These are phyloP conservation scores for Drosophila vallismaia DNA, from an alignment of 2,888 invertebrate species.

Conservation along the genomic window DNA sequence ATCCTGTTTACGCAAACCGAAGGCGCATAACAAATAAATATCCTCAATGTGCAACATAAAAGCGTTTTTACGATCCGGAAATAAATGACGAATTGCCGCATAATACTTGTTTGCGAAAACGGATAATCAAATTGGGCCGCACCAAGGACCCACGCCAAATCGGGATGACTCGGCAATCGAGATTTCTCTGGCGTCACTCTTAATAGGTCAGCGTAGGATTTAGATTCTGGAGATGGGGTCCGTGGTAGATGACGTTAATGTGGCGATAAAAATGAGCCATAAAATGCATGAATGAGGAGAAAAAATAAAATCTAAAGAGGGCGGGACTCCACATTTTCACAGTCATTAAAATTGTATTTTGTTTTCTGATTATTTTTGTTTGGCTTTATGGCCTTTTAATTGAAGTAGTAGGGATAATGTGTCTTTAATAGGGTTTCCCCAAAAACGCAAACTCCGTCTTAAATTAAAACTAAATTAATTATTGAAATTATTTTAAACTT, in stretches of 20 bases:
- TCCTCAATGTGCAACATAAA: constrained; percentile 66
- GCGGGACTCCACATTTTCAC: no score
- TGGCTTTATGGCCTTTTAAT: not conserved
- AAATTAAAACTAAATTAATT: not conserved
- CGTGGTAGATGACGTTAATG: constrained; percentile 38
- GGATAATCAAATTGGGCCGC: constrained; percentile 41
- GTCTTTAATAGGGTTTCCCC: not conserved
- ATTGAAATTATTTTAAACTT: not conserved
- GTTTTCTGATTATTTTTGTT: not conserved
- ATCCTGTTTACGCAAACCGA: constrained; percentile 57
- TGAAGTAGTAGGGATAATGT: not conserved
- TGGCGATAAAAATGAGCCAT: constrained; percentile 52
- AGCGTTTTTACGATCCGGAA: constrained; percentile 57
- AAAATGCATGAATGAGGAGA: constrained; percentile 42
- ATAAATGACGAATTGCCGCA: constrained; percentile 67
- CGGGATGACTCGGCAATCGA: constrained; percentile 58
- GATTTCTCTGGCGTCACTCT: constrained; percentile 47
- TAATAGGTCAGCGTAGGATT: constrained; percentile 35
- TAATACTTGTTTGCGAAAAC: constrained; percentile 60
- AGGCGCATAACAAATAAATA: constrained; percentile 59
- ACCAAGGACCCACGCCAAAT: constrained; percentile 22
- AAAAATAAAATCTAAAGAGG: constrained; percentile 8
- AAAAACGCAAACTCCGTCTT: not conserved
- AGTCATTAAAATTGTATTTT: not conserved
- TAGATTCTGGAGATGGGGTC: constrained; percentile 14